Evolutionary conservation across 2,797 vertebrate species (phyloP).

Genomic region (Leucoraja ocellata): DNA sequence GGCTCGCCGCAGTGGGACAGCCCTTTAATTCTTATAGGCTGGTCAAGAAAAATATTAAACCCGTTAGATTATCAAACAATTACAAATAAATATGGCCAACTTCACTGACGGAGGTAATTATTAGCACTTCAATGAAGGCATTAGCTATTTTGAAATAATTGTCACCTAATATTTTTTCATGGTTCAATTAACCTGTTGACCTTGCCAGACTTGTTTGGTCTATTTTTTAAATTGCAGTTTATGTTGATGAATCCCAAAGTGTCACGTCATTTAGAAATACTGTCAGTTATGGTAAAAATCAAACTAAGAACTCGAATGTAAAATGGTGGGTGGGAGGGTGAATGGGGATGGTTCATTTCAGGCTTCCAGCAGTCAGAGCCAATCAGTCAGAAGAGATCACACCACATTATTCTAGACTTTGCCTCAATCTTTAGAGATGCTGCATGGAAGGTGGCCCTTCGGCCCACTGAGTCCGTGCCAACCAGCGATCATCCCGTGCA

Average conservation of each 20-base stretch:
- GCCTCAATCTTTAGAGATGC: too few species aligned
- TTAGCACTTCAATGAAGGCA: background rate
- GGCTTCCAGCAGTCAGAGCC: background rate
- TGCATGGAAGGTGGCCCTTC: too few species aligned
- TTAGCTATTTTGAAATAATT: constrained; percentile 31
- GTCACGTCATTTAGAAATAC: constrained; percentile 14
- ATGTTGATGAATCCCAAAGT: background rate
- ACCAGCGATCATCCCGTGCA: too few species aligned
- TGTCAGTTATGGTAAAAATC: background rate
- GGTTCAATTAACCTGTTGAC: constrained; percentile 20
- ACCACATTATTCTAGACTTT: background rate
- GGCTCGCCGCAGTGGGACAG: too few species aligned
- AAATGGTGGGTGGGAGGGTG: background rate
- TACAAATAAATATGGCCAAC: background rate
- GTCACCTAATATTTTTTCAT: background rate
- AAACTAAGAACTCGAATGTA: background rate
- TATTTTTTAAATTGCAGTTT: background rate
- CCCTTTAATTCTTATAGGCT: background rate
- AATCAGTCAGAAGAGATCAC: background rate
- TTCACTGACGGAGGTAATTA: background rate
- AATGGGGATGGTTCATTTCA: background rate
- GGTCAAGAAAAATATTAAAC: background rate
- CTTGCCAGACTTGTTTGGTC: background rate
- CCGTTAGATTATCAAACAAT: background rate
- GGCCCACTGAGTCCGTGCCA: too few species aligned